A percentile compares a stretch with the other conserved stretches of the same genome.
phyloP scores from a whole-genome alignment of 37 sponge, comb jelly and placozoan species.

The Theonella swinhoei region DNA sequence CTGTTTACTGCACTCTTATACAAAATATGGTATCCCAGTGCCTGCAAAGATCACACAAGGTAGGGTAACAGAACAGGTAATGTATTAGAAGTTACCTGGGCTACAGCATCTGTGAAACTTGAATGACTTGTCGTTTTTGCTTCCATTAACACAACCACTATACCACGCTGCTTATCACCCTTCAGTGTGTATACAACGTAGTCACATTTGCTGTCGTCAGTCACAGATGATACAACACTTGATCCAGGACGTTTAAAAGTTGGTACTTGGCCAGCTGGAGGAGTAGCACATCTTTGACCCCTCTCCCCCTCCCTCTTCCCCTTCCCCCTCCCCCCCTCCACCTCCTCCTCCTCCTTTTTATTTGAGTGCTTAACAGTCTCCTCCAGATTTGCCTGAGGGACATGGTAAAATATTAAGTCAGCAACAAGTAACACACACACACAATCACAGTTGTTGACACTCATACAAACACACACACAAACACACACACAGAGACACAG shows the following conservation, averaged over 20 bases:
- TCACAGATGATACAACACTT: not conserved
- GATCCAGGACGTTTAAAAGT: not conserved
- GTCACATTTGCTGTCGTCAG: conserved; percentile 8
- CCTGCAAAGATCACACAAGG: not conserved
- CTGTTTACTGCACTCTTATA: not conserved
- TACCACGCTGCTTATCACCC: not conserved
- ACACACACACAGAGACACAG: too few relatives aligned
- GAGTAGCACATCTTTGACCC: too few relatives aligned
- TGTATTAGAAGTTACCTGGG: not conserved
- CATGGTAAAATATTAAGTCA: too few relatives aligned
- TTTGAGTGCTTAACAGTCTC: not conserved
- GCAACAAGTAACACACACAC: too few relatives aligned
- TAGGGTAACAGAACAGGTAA: not conserved
- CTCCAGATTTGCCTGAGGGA: not conserved
- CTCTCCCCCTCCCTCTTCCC: too few relatives aligned
- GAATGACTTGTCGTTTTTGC: not conserved
- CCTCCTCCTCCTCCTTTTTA: not conserved
- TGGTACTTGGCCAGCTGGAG: too few relatives aligned
- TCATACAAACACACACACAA: too few relatives aligned
- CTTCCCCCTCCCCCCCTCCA: too few relatives aligned
- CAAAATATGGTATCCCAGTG: not conserved
- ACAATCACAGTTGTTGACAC: too few relatives aligned
- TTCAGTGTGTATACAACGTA: conserved; percentile 14
- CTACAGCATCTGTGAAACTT: not conserved
- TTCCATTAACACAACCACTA: conserved; percentile 14